Evolutionary conservation across 2,797 vertebrate genomes (phyloP), one percentile per base, ranked within the genome.

Genomic region (Loriculus beryllinus): DNA sequence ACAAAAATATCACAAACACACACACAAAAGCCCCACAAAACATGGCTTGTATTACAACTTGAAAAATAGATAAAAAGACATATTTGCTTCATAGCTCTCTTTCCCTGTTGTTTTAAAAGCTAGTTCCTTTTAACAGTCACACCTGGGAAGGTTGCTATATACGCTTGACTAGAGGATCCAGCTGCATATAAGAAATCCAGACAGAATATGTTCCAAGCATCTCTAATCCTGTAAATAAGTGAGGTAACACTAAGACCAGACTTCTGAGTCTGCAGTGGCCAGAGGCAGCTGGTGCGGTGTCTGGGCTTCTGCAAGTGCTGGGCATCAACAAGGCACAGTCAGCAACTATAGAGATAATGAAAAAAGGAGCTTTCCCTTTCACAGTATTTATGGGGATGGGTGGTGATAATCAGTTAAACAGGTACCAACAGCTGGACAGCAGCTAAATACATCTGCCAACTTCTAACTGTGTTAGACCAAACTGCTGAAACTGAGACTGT

Each of bases 61-160:
- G 6, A n/a, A 80, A 29, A 60, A 40, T 13, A 19, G 22, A 60
- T 12, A 29, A 40, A 28, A 43, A 62, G 3, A 2, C 0, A 3
- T 7, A 25, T 3, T 21, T 21, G 20, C 6, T 67, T 40, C 4
- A 23, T 8, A 71, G 42, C 10, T 29, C 2, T 60, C 23, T 25
- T 13, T 4, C 3, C 15, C 1, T 1, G 1, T 5, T 21, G 4
- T 12, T 57, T 75, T 63, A 56, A 6, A 49, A n/a, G 22, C 3
- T 23, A n/a, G 7, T 20, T 40, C 19, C 31, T 15, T 63, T 52
- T 59, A 64, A 15, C 3, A 10, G 43, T 45, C 2, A 2, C 4
- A 57, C 17, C 33, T 65, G 28, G 12, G 16, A 56, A 35, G n/a
- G 9, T 10, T 49, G 15, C 5, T 47, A 1, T 29, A 5, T 0